Percentiles rank a stretch among this genome's conserved stretches.
phyloP scores from a whole-genome alignment of 2,888 invertebrate genomes.

The Agriopis aurantiaria region DNA sequence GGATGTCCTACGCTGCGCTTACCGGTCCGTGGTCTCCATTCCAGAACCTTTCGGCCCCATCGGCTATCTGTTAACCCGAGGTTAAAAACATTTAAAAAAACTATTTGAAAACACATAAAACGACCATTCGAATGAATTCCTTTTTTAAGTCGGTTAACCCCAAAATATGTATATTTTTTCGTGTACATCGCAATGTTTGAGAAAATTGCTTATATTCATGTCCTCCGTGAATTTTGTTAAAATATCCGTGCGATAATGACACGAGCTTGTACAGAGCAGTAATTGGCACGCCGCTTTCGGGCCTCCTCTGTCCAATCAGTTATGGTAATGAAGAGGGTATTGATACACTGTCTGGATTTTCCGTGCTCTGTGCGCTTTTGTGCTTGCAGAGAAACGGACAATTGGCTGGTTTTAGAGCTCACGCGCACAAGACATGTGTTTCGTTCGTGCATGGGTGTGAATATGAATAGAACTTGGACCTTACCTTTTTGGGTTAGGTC shows the following conservation, averaged over 20 bases:
- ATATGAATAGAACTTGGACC: no score
- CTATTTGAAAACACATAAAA: no score
- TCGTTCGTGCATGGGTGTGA: constrained; percentile 3
- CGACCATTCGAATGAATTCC: no score
- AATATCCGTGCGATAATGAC: constrained; percentile 17
- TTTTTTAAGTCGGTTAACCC: no score
- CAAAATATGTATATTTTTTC: no score
- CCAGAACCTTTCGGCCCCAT: no score
- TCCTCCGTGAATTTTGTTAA: background rate
- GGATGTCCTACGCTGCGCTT: no score
- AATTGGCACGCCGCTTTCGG: constrained; percentile 48
- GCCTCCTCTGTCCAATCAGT: constrained; percentile 68
- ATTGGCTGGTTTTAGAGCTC: constrained; percentile 19
- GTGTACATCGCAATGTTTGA: no score
- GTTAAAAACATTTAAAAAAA: no score
- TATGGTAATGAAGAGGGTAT: constrained; percentile 77
- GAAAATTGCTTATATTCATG: background rate
- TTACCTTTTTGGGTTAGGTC: no score
- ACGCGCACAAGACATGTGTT: background rate
- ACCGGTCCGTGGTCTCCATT: no score
- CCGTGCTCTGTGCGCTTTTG: constrained; percentile 36
- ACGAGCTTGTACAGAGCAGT: constrained; percentile 29
- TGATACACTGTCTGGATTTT: constrained; percentile 60
- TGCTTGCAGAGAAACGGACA: constrained; percentile 27
- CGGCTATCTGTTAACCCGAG: no score